Evolutionary conservation across 2,113 vertebrate species (phyloP), one percentile per base, ranked within the genome.

Genomic region (Isurus oxyrinchus): DNA sequence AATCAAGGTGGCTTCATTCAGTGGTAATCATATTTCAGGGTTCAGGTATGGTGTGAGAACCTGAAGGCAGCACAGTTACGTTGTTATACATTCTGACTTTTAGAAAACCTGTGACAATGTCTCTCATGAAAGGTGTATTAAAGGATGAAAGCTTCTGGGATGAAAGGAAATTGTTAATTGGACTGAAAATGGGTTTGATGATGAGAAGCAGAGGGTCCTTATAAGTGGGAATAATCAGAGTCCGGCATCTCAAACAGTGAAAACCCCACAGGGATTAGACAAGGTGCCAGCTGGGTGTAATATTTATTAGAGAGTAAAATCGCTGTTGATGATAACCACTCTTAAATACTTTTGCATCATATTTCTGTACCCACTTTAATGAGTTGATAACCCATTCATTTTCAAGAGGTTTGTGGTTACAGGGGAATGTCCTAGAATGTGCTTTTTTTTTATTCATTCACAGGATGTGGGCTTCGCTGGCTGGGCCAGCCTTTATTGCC

Each of bases 121-220:
- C 49, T 2, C 87, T 90, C 53, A 40, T 84, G 35, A 90, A 90
- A 90, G 87, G 31, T 27, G 3, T 11, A 31, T 90, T 90, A 53
- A 55, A 90, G 87, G 63, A 66, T 66, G 44, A 49, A 49, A 49
- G 44, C 87, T 90, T 25, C 23, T 57, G 49, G 25, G 53, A 90
- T 90, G 49, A 90, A 57, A 53, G 84, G 49, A 88, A 88, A 55
- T 88, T 90, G 87, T 27, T 90, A 90, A 90, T 90, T 90, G 87
- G 87, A 57, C 19, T 4, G 27, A 90, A 57, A 57, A 35, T 57
- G 25, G 59, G 87, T 35, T 55, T 90, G 87, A 90, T 59, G 87
- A 90, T 90, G 16, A 31, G 53, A 13, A 31, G 87, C 27, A 25
- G 49, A 57, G 25, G 87, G 87, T 14, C 7, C 53, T 25, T 31